Base-by-base conservation (phyloP, 37 sponge, comb jelly and placozoan species). In the Theonella swinhoei region DNA sequence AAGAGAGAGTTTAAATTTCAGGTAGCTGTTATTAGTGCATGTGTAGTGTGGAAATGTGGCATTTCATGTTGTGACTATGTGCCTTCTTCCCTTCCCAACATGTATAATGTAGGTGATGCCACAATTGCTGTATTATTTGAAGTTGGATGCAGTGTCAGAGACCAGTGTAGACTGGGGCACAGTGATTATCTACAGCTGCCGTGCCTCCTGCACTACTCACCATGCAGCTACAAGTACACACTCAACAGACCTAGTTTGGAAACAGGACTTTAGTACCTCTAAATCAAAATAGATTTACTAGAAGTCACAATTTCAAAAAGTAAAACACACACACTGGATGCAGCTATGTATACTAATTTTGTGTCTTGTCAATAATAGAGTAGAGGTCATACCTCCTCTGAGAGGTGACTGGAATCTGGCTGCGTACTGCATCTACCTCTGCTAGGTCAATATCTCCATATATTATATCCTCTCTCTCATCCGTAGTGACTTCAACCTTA, bases 151-250 rank as follows among this genome's bases (percentile, higher is more conserved):
- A 1, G 41, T 79, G 26, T n/a, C 69, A 29, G 85, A 59, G 24
- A 54, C 71, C 37, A 74, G 69, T 20, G 67, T 95, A 11, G 96
- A 95, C 81, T 95, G 96, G 96, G 96, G 94, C 14, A 95, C 93
- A 63, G 71, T 95, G 8, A 64, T 86, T 17, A 81, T 95, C 41
- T 95, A 93, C 88, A 93, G 91, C 14, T 95, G 96, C 64, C 30
- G 68, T 7, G 29, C 0, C 47, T 78, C 62, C 72, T 95, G 96
- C 65, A 17, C 4, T 8, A 64, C 80, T 2, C n/a, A n/a, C n/a
- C n/a, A n/a, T n/a, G n/a, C n/a, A n/a, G n/a, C n/a, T n/a, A n/a
- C n/a, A n/a, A n/a, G n/a, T n/a, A n/a, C n/a, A n/a, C n/a, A n/a
- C n/a, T n/a, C n/a, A n/a, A n/a, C n/a, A 47, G 95, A 95, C 68